These are phyloP conservation scores for Oreochromis mossambicus DNA, from an alignment of 2,797 vertebrate genomes.

Conservation along the genomic window DNA sequence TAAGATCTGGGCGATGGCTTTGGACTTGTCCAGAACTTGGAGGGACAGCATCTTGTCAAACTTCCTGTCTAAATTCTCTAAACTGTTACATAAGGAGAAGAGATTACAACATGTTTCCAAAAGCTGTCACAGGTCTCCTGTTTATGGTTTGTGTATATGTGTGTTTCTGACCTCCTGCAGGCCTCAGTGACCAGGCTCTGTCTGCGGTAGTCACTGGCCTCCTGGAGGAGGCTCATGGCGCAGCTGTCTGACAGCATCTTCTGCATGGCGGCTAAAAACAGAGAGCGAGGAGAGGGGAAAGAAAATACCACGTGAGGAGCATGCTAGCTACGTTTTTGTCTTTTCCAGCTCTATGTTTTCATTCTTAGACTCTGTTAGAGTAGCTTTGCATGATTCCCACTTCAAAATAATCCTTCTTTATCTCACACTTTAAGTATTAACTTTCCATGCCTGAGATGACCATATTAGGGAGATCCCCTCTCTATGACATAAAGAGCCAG, in stretches of 20 bases:
- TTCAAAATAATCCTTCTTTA: neutral
- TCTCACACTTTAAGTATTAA: neutral
- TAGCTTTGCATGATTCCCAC: neutral
- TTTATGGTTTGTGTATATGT: neutral
- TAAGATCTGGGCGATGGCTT: slow-evolving; percentile 88
- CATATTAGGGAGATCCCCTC: neutral
- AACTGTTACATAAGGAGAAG: slow-evolving; percentile 62
- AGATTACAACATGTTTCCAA: neutral
- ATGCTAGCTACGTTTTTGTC: neutral
- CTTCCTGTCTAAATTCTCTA: slow-evolving; percentile 85
- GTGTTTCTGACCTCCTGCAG: slow-evolving; percentile 81
- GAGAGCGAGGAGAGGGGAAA: neutral
- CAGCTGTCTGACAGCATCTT: slow-evolving; percentile 89
- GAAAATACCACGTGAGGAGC: neutral
- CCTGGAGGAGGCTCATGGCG: slow-evolving; percentile 82
- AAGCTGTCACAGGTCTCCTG: neutral
- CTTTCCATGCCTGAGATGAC: neutral
- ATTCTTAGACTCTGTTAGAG: neutral
- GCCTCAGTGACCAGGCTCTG: slow-evolving; percentile 84
- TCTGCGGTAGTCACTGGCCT: slow-evolving; percentile 82
- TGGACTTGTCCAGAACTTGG: slow-evolving; percentile 92
- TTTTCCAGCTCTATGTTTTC: neutral
- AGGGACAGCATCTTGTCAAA: slow-evolving; percentile 88
- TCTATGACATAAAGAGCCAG: neutral
- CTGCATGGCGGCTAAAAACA: slow-evolving; percentile 88